phyloP scores from a whole-genome alignment of 2,113 vertebrate species.

The Cathartes aura region DNA sequence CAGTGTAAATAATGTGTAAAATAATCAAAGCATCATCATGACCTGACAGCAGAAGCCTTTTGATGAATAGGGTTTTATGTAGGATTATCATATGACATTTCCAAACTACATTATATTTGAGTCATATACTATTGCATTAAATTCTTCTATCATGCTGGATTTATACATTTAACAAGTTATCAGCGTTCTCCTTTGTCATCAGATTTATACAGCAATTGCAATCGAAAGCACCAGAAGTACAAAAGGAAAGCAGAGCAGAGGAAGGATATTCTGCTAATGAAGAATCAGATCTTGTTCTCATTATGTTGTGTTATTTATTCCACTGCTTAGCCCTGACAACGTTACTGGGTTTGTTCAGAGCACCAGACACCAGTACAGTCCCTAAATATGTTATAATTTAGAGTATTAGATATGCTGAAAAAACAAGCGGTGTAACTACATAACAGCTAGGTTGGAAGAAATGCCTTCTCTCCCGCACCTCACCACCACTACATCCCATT shows the following conservation, averaged over 20 bases:
- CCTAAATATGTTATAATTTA: neutral
- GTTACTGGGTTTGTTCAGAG: neutral
- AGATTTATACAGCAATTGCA: conserved; percentile 20
- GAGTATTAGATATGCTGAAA: neutral
- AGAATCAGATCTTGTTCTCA: neutral
- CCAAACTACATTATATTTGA: conserved; percentile 79
- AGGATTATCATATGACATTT: conserved; percentile 83
- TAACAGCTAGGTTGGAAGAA: neutral
- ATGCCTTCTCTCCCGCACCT: neutral
- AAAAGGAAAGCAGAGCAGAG: conserved; percentile 4
- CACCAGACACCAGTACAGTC: neutral
- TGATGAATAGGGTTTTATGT: conserved; percentile 79
- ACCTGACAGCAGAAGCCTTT: conserved; percentile 75
- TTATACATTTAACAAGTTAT: conserved; percentile 67
- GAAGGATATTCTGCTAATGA: neutral
- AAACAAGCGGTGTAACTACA: neutral
- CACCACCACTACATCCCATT: neutral
- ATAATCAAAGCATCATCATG: conserved; percentile 77
- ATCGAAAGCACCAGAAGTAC: conserved; percentile 3
- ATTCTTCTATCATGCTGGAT: conserved; percentile 57
- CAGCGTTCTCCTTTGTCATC: conserved; percentile 23
- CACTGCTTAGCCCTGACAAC: neutral
- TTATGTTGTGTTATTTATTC: neutral
- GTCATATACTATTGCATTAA: conserved; percentile 76
- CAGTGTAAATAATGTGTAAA: conserved; percentile 80